phyloP scores from a whole-genome alignment of 2,797 vertebrate genomes.

The Lindbergichthys nudifrons region DNA sequence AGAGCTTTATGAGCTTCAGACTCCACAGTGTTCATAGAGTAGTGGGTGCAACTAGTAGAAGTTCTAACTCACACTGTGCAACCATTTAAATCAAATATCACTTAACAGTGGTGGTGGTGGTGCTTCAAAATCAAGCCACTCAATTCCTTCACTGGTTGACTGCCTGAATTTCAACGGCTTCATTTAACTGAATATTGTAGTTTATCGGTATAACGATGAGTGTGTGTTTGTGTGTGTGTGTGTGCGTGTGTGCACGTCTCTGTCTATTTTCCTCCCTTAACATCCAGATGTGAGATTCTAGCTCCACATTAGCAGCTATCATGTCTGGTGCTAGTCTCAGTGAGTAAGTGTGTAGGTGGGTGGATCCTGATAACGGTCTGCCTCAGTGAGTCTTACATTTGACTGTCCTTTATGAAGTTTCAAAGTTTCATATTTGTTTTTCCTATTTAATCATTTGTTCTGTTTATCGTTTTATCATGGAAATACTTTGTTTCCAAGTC shows the following conservation, averaged over 20 bases:
- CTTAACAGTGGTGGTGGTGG: not conserved
- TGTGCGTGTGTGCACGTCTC: conserved; percentile 17
- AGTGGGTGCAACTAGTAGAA: not conserved
- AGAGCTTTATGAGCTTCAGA: not conserved
- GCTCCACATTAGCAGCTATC: conserved; percentile 34
- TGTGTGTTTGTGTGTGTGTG: conserved; percentile 2
- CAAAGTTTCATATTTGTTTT: not conserved
- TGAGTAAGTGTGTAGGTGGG: conserved; percentile 51
- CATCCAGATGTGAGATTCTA: conserved; percentile 71
- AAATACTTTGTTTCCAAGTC: not conserved
- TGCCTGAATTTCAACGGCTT: conserved; percentile 11
- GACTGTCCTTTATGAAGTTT: not conserved
- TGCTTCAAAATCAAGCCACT: not conserved
- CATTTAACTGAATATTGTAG: not conserved
- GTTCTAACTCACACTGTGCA: conserved; percentile 6
- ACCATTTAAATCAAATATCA: conserved; percentile 7
- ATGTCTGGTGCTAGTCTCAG: conserved; percentile 44
- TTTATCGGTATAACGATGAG: not conserved
- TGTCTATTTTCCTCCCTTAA: conserved; percentile 39
- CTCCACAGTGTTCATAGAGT: not conserved
- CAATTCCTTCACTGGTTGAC: not conserved
- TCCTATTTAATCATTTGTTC: not conserved
- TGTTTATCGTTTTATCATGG: not conserved
- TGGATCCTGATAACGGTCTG: conserved; percentile 24
- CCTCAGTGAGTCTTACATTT: not conserved